Evolutionary conservation across 2,888 invertebrate species (phyloP), one percentile per base, ranked within the genome.

Genomic region (Tachina lurida): DNA sequence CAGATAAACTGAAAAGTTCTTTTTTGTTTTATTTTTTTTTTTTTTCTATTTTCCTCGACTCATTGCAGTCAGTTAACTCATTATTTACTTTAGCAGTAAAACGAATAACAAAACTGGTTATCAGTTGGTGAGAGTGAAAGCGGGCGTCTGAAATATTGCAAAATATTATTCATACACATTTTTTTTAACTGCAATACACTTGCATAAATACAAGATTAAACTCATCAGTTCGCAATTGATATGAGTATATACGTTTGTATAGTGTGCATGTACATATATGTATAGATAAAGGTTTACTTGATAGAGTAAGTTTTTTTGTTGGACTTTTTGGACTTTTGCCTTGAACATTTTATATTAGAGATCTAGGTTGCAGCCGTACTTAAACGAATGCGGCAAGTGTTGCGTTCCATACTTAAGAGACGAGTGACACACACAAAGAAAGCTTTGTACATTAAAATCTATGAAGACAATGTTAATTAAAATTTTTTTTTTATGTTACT

Each of bases 21-120:
- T 65, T 49, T 19, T 43, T 75, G 19, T 17, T 3, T 10, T 77
- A n/a, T 39, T 39, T 49, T 17, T 17, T 17, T 3, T 39, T 31
- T 1, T 17, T 52, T 70, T 5, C 39, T 56, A 63, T 47, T 22
- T 77, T 58, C 68, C 45, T 73, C 77, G 52, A 60, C 60, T 73
- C 60, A 75, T 3, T 78, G 70, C 78, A 71, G 78, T 78, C 78
- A 77, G 58, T 70, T 52, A 68, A 78, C 74, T 74, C 39, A 13
- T 80, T 71, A 71, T 74, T 39, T 73, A 19, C 54, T 49, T 22
- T 58, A 58, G 65, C 49, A 17, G 41, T 73, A 63, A 15, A 45
- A 41, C 9, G 8, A 39, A 39, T 60, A 60, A 60, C 31, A 31
- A 45, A 63, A 71, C 62, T 31, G 10, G n/a, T 62, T 68, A 13